Evolutionary conservation across 2,113 vertebrate genomes (phyloP).

Genomic region (Nibea albiflora): DNA sequence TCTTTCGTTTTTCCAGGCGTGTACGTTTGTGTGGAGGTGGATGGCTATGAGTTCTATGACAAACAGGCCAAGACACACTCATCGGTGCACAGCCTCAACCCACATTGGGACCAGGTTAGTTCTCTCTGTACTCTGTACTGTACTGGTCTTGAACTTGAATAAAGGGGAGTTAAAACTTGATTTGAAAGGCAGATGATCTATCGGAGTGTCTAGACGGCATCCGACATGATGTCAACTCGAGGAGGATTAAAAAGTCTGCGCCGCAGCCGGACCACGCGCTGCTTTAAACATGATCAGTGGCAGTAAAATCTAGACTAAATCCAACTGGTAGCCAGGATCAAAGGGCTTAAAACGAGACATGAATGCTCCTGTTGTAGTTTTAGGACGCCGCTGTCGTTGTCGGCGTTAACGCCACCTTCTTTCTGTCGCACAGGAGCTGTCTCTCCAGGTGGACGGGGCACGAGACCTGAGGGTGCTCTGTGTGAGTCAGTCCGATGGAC

Average conservation of each 20-base stretch:
- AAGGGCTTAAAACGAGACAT: constrained; percentile 18
- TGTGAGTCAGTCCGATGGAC: constrained; percentile 63
- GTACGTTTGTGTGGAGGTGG: constrained; percentile 81
- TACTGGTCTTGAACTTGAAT: neutral
- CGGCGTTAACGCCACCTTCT: neutral
- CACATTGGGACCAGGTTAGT: constrained; percentile 84
- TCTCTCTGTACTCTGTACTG: neutral
- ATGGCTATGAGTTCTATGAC: constrained; percentile 79
- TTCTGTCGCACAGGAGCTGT: constrained; percentile 77
- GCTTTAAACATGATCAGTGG: constrained; percentile 63
- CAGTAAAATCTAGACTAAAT: constrained; percentile 37
- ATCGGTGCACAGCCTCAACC: constrained; percentile 70
- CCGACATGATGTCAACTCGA: neutral
- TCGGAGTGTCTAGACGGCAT: constrained; percentile 63
- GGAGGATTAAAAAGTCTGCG: constrained; percentile 33
- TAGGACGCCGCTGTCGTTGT: neutral
- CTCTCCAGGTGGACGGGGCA: constrained; percentile 80
- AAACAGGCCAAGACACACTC: constrained; percentile 77
- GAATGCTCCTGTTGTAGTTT: constrained; percentile 3
- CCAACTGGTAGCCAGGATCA: constrained; percentile 9
- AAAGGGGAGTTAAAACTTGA: neutral
- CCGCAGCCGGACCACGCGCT: neutral
- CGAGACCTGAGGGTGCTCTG: constrained; percentile 76
- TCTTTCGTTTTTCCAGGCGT: constrained; percentile 63
- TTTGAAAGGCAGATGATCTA: constrained; percentile 7